Evolutionary conservation across 1,140 invertebrate species (phyloP).

Genomic region (Chelonus insularis): DNA sequence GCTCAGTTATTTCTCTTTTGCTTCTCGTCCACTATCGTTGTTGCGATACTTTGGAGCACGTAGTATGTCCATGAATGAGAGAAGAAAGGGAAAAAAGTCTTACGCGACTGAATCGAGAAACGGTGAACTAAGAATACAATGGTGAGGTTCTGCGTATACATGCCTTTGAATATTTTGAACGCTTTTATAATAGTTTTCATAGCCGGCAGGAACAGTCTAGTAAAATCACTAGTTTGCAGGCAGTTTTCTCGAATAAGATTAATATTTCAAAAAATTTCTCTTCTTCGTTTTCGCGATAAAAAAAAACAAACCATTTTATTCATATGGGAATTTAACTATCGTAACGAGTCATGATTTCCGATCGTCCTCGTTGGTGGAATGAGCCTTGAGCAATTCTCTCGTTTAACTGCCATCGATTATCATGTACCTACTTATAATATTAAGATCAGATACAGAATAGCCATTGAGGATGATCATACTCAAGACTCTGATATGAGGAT

Average conservation of each 20-base stretch:
- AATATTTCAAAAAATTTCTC: slow-evolving; percentile 6
- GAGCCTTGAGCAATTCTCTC: neutral
- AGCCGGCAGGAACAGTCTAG: slow-evolving; percentile 14
- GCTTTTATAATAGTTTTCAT: slow-evolving; percentile 22
- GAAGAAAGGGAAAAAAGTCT: slow-evolving; percentile 19
- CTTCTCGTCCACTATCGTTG: slow-evolving; percentile 25
- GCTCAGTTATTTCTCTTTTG: neutral
- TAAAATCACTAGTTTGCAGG: neutral
- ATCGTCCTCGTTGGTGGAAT: slow-evolving; percentile 14
- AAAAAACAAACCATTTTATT: slow-evolving; percentile 3
- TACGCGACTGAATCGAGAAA: neutral
- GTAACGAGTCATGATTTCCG: slow-evolving; percentile 19
- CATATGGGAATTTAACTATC: neutral
- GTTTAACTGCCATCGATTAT: slow-evolving; percentile 23
- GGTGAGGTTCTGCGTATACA: neutral
- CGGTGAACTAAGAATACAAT: slow-evolving; percentile 5
- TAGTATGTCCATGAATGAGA: slow-evolving; percentile 18
- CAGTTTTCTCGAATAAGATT: slow-evolving; percentile 13
- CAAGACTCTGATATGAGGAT: neutral
- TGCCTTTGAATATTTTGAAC: slow-evolving; percentile 29
- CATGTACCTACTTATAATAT: slow-evolving; percentile 17
- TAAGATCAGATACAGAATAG: slow-evolving; percentile 17
- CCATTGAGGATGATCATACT: neutral
- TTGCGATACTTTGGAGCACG: slow-evolving; percentile 4
- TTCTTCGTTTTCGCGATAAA: neutral